A percentile compares a stretch with the other conserved stretches of the same genome.
Evolutionary conservation across 1,140 invertebrate genomes (phyloP).

Genomic region (Diachasma alloeum): DNA sequence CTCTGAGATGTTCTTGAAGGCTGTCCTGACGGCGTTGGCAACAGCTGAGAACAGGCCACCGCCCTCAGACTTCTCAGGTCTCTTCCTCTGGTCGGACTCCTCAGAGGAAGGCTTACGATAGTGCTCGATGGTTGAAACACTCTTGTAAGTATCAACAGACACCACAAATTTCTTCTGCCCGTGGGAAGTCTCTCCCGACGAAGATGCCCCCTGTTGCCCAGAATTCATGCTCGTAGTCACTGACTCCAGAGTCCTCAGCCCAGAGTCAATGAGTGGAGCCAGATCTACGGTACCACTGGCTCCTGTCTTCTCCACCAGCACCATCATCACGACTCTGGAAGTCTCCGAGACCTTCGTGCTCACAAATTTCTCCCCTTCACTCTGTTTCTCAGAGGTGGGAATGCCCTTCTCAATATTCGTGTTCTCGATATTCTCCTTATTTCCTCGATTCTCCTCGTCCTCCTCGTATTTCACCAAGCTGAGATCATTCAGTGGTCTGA

Average conservation of each 20-base stretch:
- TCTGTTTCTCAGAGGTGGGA: neutral
- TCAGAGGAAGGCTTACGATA: neutral
- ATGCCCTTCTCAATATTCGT: neutral
- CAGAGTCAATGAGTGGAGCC: conserved; percentile 46
- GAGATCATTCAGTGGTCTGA: neutral
- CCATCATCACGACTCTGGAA: conserved; percentile 52
- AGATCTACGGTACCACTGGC: conserved; percentile 35
- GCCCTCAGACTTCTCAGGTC: neutral
- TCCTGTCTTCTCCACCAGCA: conserved; percentile 45
- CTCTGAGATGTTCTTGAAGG: conserved; percentile 32
- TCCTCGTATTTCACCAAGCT: neutral
- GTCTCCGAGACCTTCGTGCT: neutral
- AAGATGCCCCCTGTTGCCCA: neutral
- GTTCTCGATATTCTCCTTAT: neutral
- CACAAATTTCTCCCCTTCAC: neutral
- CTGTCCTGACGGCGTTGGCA: conserved; percentile 47
- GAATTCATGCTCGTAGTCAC: neutral
- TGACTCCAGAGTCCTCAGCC: conserved; percentile 43
- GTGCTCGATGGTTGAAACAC: conserved; percentile 24
- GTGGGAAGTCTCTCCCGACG: too few relatives aligned
- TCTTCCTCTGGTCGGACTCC: neutral
- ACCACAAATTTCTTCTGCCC: neutral
- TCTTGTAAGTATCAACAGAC: conserved; percentile 36
- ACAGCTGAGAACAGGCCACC: conserved; percentile 46
- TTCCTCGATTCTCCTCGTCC: neutral